These are phyloP conservation scores for Drosophila paranaensis DNA, from an alignment of 2,888 invertebrate genomes.

Conservation along the genomic window DNA sequence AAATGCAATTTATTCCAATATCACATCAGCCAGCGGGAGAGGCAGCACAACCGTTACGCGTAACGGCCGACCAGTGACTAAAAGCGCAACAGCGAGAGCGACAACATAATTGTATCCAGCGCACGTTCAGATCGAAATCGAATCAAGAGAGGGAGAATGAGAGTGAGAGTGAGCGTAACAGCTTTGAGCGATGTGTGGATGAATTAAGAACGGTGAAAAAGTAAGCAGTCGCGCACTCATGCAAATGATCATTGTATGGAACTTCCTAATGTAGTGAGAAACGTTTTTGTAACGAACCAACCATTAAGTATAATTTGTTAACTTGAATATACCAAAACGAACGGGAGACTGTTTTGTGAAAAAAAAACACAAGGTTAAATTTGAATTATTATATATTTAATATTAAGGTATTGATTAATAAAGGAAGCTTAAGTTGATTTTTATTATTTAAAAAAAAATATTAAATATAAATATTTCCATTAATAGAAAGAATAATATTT, in stretches of 20 bases:
- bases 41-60: constrained; percentile 54
- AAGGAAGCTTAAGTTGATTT: too few relatives aligned
- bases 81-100: constrained; percentile 39
- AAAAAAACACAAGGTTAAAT: too few relatives aligned
- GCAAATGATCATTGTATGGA: not conserved
- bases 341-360: not conserved
- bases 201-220: constrained; percentile 21
- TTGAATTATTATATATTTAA: too few relatives aligned
- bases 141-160: constrained; percentile 33
- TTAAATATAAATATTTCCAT: not conserved
- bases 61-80: constrained; percentile 61
- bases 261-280: not conserved
- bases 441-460: too few relatives aligned
- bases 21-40: constrained; percentile 11
- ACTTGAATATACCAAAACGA: not conserved
- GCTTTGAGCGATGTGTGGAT: constrained; percentile 10
- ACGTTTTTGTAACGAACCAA: not conserved
- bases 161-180: constrained; percentile 7
- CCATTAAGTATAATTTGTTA: not conserved
- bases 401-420: too few relatives aligned
- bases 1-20: constrained; percentile 54
- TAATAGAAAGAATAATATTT: not conserved
- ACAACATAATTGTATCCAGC: constrained; percentile 57
- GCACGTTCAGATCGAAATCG: constrained; percentile 43
- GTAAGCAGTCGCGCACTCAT: constrained; percentile 3